These are phyloP conservation scores for Otis tarda DNA, from an alignment of 2,113 vertebrate genomes.

Conservation along the genomic window DNA sequence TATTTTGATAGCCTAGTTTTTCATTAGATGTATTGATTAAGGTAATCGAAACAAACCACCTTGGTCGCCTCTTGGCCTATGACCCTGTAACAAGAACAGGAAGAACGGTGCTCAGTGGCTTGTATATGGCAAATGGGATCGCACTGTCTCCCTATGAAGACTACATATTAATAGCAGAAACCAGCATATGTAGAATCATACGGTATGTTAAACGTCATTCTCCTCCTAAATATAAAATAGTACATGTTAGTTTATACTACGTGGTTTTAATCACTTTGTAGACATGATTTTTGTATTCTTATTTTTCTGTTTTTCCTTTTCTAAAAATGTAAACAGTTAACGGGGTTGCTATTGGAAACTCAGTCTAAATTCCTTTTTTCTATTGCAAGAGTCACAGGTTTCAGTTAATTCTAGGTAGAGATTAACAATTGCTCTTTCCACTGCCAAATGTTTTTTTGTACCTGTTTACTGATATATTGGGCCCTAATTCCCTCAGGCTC, in stretches of 20 bases:
- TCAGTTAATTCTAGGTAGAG: neutral
- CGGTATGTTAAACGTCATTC: neutral
- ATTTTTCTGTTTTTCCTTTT: neutral
- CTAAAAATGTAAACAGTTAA: neutral
- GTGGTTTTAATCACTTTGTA: neutral
- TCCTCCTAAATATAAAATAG: neutral
- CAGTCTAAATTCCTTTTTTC: neutral
- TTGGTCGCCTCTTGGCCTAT: slow-evolving; percentile 68
- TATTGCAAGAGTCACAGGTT: neutral
- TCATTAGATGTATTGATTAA: neutral
- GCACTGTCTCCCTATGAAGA: slow-evolving; percentile 66
- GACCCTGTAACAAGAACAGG: slow-evolving; percentile 51
- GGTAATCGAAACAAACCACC: slow-evolving; percentile 74
- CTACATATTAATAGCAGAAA: slow-evolving; percentile 74
- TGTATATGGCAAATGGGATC: slow-evolving; percentile 77
- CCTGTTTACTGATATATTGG: neutral
- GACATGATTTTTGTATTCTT: neutral
- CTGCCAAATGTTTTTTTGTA: neutral
- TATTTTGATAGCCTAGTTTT: neutral
- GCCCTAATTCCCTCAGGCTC: neutral
- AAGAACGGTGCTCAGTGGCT: slow-evolving; percentile 61
- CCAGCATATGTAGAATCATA: slow-evolving; percentile 71
- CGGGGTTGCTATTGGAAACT: neutral
- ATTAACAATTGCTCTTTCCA: neutral
- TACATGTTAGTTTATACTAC: neutral